Base-by-base conservation (phyloP, 2,888 invertebrate genomes). In the Atrina japonica region DNA sequence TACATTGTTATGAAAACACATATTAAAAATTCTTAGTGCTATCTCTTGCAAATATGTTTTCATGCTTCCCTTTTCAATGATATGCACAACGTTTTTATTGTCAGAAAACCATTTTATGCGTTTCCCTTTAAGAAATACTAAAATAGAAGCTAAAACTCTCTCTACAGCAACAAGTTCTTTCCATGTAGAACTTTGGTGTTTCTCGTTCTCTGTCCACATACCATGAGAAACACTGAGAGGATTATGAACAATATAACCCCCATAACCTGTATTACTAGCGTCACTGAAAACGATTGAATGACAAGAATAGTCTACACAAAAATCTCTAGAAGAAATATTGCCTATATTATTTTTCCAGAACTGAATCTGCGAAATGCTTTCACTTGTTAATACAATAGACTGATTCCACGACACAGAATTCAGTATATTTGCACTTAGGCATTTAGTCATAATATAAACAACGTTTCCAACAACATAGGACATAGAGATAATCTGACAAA, bases 401-500 rank as follows among this genome's bases (percentile, higher is more conserved):
- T 35, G 30, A 66, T 70, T 49, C 66, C 67, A 73, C 41, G 49
- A 41, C 16, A 0, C 9, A 23, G 73, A 56, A 16, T 45, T 55
- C 0, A 59, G 18, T 29, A 77, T 64, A 50, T 76, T 70, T 18
- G 71, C 50, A 41, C 65, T 74, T 25, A 75, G 43, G 65, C 49
- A 66, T 43, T 68, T 70, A 0, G 80, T 74, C 77, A 80, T 78
- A 21, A 76, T 60, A 18, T 68, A 52, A 16, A 55, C 50, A 68
- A 76, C 73, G n/a, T n/a, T n/a, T n/a, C n/a, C n/a, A n/a, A n/a
- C n/a, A n/a, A n/a, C n/a, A n/a, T n/a, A n/a, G n/a, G n/a, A n/a
- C n/a, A n/a, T n/a, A 43, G 73, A 78, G 43, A 73, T 73, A 14
- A 79, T 65, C 56, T 77, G 75, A 6, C 75, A 73, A 11, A 75